Evolutionary conservation across 2,113 vertebrate species (phyloP), one percentile per base, ranked within the genome.

Genomic region (Lanius ludovicianus): DNA sequence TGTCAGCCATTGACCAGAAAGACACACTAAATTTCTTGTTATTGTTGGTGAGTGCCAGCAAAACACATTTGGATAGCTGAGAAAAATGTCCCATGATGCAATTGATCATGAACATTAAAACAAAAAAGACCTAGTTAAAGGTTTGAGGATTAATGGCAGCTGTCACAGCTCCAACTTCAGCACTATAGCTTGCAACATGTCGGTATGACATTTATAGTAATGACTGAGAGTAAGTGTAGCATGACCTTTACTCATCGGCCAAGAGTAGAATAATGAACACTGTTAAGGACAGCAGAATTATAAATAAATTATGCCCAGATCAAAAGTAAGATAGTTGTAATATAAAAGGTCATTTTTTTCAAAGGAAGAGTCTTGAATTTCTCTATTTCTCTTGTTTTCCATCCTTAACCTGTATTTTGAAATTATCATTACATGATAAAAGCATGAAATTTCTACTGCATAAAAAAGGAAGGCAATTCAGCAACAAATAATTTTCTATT

Each of bases 341-440:
- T 10, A 90, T 31, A 57, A 89, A 83, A 96, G 55, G 69, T 75
- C 76, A 74, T 31, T 53, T 78, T 64, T 55, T 24, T 62, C 68
- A 74, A 80, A 62, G 63, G 52, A 88, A 76, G 27, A 65, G 13
- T 56, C 93, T 78, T 91, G 49, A 73, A 87, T 82, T 59, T 83
- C 39, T 78, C 65, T 80, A 64, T 76, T 95, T 85, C 63, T 83
- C 37, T 89, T 94, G 39, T 85, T 94, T 92, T 89, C 59, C 53
- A 70, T 50, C 56, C 50, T 86, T 96, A 89, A 53, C 47, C 24
- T 68, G 46, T n/a, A 57, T 73, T 95, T 83, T 89, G 71, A 73
- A 82, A 71, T 71, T 90, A 55, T 41, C 44, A 59, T 89, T 81
- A 70, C 60, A 65, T 12, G 25, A 53, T 33, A 74, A 67, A 57